Conservation (phyloP, 1,140 invertebrate genomes). For the Penaeus chinensis region DNA sequence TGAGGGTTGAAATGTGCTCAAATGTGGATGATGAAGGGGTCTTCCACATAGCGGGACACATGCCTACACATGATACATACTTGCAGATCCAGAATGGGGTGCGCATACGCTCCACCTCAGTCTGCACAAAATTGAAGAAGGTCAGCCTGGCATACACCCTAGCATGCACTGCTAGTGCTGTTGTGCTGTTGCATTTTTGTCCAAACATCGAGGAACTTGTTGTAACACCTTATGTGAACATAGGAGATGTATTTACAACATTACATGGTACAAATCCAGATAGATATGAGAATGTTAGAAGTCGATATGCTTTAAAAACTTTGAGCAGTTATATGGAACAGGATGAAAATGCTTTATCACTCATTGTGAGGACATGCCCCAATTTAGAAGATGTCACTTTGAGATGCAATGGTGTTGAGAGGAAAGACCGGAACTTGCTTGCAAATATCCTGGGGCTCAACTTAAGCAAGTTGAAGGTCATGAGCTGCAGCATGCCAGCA, state of each 20-base stretch:
- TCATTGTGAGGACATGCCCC: slow-evolving; percentile 54
- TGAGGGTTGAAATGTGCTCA: slow-evolving; percentile 49
- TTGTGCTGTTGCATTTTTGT: slow-evolving; percentile 49
- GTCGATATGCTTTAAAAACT: slow-evolving; percentile 29
- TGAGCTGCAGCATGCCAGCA: slow-evolving; percentile 52
- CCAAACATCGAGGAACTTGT: slow-evolving; percentile 44
- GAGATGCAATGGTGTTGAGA: slow-evolving; percentile 53
- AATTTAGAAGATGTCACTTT: slow-evolving; percentile 41
- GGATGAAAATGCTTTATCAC: slow-evolving; percentile 51
- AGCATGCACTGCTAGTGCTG: slow-evolving; percentile 42
- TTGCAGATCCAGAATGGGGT: slow-evolving; percentile 39
- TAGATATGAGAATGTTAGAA: slow-evolving; percentile 34
- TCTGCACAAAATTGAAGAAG: slow-evolving; percentile 49
- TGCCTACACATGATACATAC: slow-evolving; percentile 38
- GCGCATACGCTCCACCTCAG: slow-evolving; percentile 28
- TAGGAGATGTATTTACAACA: slow-evolving; percentile 54
- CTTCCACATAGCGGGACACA: slow-evolving; percentile 40
- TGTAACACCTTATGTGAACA: slow-evolving; percentile 58
- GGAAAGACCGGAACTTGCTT: slow-evolving; percentile 54
- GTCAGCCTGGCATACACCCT: slow-evolving; percentile 52
- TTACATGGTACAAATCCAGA: slow-evolving; percentile 54
- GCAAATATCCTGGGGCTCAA: slow-evolving; percentile 46
- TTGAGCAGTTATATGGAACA: slow-evolving; percentile 46
- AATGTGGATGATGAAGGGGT: slow-evolving; percentile 49
- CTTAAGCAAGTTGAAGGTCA: slow-evolving; percentile 44